These are phyloP conservation scores for Threskiornis aethiopicus DNA, from an alignment of 2,797 vertebrate genomes.

Conservation along the genomic window DNA sequence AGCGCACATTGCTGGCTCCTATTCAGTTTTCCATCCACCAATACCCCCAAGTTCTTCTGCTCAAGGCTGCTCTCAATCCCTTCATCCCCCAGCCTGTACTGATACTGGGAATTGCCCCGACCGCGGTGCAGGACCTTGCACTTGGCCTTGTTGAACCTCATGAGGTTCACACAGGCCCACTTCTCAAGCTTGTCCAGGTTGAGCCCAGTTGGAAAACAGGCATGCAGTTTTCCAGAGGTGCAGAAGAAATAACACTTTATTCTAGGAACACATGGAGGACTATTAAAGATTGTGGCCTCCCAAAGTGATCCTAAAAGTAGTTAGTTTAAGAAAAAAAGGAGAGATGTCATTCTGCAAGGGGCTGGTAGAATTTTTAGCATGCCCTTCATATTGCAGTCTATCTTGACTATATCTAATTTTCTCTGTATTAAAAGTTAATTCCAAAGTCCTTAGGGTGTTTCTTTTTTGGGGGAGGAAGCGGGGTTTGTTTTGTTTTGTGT, in stretches of 20 bases:
- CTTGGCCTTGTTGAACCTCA: too few relatives aligned
- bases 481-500: neutral
- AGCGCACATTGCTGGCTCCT: too few relatives aligned
- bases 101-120: too few relatives aligned
- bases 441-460: neutral
- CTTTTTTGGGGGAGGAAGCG: too few relatives aligned
- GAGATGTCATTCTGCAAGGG: neutral
- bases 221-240: neutral
- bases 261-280: neutral
- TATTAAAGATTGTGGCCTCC: neutral
- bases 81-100: too few relatives aligned
- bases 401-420: neutral
- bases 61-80: too few relatives aligned
- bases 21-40: too few relatives aligned
- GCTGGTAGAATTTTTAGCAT: neutral
- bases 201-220: neutral
- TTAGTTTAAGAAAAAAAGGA: neutral
- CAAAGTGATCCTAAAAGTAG: neutral
- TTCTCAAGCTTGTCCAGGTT: too few relatives aligned
- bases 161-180: too few relatives aligned
- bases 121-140: too few relatives aligned
- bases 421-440: neutral
- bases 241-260: fast-evolving
- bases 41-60: too few relatives aligned
- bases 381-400: neutral